phyloP scores from a whole-genome alignment of 2,113 vertebrate species.

The Gavialis gangeticus region DNA sequence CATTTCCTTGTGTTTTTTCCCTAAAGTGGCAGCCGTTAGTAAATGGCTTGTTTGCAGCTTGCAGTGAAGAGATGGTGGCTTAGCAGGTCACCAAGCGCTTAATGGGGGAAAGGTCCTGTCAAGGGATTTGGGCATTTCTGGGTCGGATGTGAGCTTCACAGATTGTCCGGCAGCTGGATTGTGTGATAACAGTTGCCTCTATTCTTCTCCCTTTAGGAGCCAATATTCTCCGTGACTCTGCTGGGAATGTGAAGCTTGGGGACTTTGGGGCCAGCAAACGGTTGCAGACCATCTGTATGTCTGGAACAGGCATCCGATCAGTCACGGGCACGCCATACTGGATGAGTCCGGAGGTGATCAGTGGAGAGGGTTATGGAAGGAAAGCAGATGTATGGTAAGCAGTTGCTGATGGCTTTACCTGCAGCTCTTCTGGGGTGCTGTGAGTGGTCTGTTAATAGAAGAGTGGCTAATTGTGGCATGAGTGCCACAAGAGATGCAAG shows the following conservation, averaged over 20 bases:
- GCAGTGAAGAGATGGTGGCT: constrained; percentile 8
- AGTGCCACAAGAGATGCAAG: too few relatives aligned
- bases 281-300: constrained; percentile 97
- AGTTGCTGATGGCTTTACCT: not conserved
- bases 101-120: constrained; percentile 11
- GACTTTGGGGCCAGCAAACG: constrained; percentile 97
- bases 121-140: not conserved
- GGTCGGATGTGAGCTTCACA: not conserved
- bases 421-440: not conserved
- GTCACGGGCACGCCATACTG: constrained; percentile 97
- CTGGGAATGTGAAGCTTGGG: constrained; percentile 95
- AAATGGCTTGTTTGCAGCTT: constrained; percentile 33
- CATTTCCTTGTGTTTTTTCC: not conserved
- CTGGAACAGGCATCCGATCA: constrained; percentile 91
- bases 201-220: constrained; percentile 82
- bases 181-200: constrained; percentile 33
- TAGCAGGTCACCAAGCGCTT: constrained; percentile 59
- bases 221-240: constrained; percentile 95
- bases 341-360: constrained; percentile 99
- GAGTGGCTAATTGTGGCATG: too few relatives aligned
- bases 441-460: not conserved
- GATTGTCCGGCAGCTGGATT: constrained; percentile 38
- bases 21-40: constrained; percentile 50
- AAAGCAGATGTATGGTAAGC: constrained; percentile 95
- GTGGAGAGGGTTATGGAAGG: constrained; percentile 94